Percentiles rank a stretch among this genome's conserved stretches.
Conservation (phyloP, 1,140 invertebrate species). For the Muscidifurax raptorellus region DNA sequence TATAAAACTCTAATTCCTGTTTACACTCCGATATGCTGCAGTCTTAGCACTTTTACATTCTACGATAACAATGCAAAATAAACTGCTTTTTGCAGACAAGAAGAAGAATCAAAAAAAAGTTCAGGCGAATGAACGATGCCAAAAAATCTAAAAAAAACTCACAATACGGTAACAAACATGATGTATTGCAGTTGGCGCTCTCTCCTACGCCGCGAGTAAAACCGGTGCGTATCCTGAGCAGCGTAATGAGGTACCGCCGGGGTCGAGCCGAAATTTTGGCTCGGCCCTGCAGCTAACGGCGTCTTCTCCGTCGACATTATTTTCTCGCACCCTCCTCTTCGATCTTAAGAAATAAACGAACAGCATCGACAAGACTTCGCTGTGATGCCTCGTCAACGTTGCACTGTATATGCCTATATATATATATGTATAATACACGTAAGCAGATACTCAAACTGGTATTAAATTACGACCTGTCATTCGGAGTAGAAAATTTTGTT, state of each 20-base stretch:
- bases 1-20: neutral
- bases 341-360: neutral
- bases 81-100: too few species aligned
- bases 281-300: slow-evolving; percentile 39
- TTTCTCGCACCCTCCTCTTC: slow-evolving; percentile 13
- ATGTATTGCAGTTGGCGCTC: slow-evolving; percentile 52
- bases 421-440: too few species aligned
- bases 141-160: slow-evolving; percentile 41
- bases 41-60: too few species aligned
- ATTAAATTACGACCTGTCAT: too few species aligned
- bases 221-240: slow-evolving; percentile 44
- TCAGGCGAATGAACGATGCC: neutral
- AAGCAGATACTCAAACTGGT: too few species aligned
- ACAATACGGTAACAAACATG: slow-evolving; percentile 52
- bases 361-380: neutral
- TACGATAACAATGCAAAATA: too few species aligned
- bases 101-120: too few species aligned
- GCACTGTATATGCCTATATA: too few species aligned
- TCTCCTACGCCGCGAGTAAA: slow-evolving; percentile 53
- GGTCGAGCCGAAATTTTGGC: slow-evolving; percentile 7
- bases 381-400: neutral
- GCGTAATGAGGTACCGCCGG: slow-evolving; percentile 46
- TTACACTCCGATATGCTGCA: neutral
- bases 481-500: too few species aligned
- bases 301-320: slow-evolving; percentile 54